Percentiles rank a stretch among this genome's conserved stretches.
These are phyloP conservation scores for Phaedon cochleariae DNA, from an alignment of 2,888 invertebrate genomes.

Conservation along the genomic window DNA sequence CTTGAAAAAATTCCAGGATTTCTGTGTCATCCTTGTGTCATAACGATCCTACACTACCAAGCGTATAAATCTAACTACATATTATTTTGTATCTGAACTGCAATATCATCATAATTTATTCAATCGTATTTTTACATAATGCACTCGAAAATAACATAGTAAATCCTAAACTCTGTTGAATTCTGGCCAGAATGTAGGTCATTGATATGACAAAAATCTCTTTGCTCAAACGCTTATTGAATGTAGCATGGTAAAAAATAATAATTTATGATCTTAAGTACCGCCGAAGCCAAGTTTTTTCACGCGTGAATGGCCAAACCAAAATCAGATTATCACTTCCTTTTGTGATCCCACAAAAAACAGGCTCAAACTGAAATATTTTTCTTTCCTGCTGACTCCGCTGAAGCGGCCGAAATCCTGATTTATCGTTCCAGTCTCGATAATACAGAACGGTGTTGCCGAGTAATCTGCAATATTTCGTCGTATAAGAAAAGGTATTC, in stretches of 20 bases:
- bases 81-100: too few species aligned
- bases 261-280: not conserved
- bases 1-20: too few species aligned
- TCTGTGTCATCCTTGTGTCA: too few species aligned
- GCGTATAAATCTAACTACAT: too few species aligned
- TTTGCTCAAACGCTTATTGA: not conserved
- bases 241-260: not conserved
- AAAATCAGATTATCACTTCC: conserved; percentile 3
- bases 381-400: not conserved
- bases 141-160: too few species aligned
- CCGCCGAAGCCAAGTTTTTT: not conserved
- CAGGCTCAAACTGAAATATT: conserved; percentile 9
- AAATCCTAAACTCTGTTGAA: too few species aligned
- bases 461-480: not conserved
- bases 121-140: too few species aligned
- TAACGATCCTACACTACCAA: too few species aligned
- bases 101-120: too few species aligned
- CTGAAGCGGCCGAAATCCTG: not conserved
- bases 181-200: not conserved
- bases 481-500: too few species aligned
- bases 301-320: not conserved
- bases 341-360: conserved; percentile 3
- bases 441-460: not conserved
- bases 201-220: not conserved
- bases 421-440: not conserved